phyloP scores from a whole-genome alignment of 2,797 vertebrate genomes.

The Leptodactylus fallax region DNA sequence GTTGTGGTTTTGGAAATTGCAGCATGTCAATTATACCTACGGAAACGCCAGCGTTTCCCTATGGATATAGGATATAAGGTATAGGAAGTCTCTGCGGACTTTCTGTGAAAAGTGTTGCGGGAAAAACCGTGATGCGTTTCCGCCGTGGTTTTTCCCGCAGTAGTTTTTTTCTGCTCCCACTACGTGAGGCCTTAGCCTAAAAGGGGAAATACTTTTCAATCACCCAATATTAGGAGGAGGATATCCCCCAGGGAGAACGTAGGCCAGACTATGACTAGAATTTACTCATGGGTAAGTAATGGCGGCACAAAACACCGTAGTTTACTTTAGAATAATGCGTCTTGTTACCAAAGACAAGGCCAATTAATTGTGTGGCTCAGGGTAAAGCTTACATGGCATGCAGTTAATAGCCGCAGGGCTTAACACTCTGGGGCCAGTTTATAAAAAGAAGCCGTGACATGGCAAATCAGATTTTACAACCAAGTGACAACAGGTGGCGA shows the following conservation, averaged over 20 bases:
- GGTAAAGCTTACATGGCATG: neutral
- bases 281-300: neutral
- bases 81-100: too few relatives aligned
- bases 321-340: neutral
- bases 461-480: neutral
- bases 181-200: neutral
- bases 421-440: slow-evolving; percentile 12
- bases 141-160: too few relatives aligned
- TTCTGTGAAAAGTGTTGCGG: too few relatives aligned
- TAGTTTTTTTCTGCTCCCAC: too few relatives aligned
- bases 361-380: neutral
- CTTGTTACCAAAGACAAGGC: neutral
- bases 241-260: neutral
- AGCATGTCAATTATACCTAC: too few relatives aligned
- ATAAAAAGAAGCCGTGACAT: slow-evolving; percentile 19
- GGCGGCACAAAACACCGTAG: neutral
- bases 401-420: slow-evolving; percentile 19
- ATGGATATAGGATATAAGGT: too few relatives aligned
- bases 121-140: too few relatives aligned
- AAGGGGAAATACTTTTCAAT: neutral
- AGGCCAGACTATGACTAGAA: neutral
- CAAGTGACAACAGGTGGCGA: slow-evolving; percentile 50
- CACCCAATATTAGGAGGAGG: neutral
- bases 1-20: too few relatives aligned
- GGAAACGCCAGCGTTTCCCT: too few relatives aligned